These are phyloP conservation scores for Sminthurinus signatus DNA, from an alignment of 1,140 invertebrate species.

Conservation along the genomic window DNA sequence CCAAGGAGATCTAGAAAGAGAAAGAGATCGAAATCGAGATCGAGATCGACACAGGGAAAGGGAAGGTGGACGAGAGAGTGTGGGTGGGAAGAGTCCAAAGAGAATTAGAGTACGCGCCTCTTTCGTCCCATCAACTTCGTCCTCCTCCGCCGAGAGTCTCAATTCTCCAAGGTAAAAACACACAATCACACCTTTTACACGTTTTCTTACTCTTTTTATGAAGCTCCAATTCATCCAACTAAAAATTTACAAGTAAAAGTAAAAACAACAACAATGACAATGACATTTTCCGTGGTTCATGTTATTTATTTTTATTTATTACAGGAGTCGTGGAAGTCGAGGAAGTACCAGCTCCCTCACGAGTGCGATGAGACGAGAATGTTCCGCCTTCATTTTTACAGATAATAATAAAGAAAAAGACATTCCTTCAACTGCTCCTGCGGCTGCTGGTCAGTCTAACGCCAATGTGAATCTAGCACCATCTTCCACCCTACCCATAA, in stretches of 20 bases:
- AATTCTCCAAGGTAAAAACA: slow-evolving; percentile 45
- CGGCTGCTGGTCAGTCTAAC: too few relatives aligned
- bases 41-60: neutral
- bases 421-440: too few relatives aligned
- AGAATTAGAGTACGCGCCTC: slow-evolving; percentile 47
- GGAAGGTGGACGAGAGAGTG: neutral
- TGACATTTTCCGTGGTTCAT: neutral
- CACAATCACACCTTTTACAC: neutral
- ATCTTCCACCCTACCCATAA: too few relatives aligned
- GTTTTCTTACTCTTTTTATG: neutral
- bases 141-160: slow-evolving; percentile 51
- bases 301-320: neutral
- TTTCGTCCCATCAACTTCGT: slow-evolving; percentile 44
- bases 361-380: too few relatives aligned
- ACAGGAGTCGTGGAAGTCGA: slow-evolving; percentile 25
- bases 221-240: neutral
- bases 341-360: slow-evolving; percentile 19
- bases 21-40: too few relatives aligned
- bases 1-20: too few relatives aligned
- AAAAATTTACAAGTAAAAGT: too few relatives aligned
- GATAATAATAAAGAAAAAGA: too few relatives aligned
- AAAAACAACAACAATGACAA: too few relatives aligned
- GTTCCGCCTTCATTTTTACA: too few relatives aligned
- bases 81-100: slow-evolving; percentile 46
- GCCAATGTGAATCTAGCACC: too few relatives aligned